Percentiles rank a stretch among this genome's conserved stretches.
Evolutionary conservation across 2,113 vertebrate species (phyloP).

Genomic region (Xenopus tropicalis): UCB_Xtro_10.0 CM004444.2:174049501-174050000

Average conservation of each 20-base stretch:
- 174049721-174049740: neutral
- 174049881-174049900: slow-evolving; percentile 91
- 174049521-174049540: too few species aligned
- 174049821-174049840: slow-evolving; percentile 94
- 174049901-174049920: slow-evolving; percentile 90
- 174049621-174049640: too few species aligned
- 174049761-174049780: slow-evolving; percentile 1
- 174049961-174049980: slow-evolving; percentile 72
- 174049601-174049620: too few species aligned
- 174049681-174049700: too few species aligned
- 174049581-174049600: too few species aligned
- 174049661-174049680: too few species aligned
- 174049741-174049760: slow-evolving; percentile 29
- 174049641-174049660: too few species aligned
- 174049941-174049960: slow-evolving; percentile 56
- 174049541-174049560: too few species aligned
- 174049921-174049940: slow-evolving; percentile 87
- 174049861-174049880: slow-evolving; percentile 93
- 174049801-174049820: slow-evolving; percentile 20
- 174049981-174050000: slow-evolving; percentile 12
- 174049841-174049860: slow-evolving; percentile 89
- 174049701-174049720: too few species aligned
- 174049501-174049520: too few species aligned
- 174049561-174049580: too few species aligned
- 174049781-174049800: slow-evolving; percentile 14